Evolutionary conservation across 2,113 vertebrate genomes (phyloP).

Genomic region (Bos indicus): DNA sequence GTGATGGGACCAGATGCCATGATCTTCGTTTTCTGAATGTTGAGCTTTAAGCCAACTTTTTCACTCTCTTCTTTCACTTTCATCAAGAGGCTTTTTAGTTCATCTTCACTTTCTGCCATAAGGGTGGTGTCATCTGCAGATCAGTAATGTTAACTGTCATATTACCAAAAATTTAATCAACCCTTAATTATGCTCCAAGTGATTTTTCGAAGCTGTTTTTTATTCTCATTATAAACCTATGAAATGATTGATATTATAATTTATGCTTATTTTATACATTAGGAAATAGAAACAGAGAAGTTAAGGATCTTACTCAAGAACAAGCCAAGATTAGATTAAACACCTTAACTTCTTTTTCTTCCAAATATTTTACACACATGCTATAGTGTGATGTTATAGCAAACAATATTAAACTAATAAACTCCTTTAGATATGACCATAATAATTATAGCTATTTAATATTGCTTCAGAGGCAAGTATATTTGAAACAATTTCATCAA

Average conservation of each 20-base stretch:
- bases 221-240: not conserved
- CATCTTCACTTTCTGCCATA: too few species aligned
- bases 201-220: not conserved
- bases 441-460: not conserved
- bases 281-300: not conserved
- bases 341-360: not conserved
- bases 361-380: not conserved
- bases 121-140: too few species aligned
- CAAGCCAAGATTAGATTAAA: not conserved
- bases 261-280: not conserved
- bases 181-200: not conserved
- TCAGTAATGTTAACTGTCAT: not conserved
- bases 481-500: not conserved
- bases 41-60: too few species aligned
- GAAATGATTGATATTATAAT: not conserved
- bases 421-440: not conserved
- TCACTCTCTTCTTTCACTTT: too few species aligned
- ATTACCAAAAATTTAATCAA: not conserved
- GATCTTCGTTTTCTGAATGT: too few species aligned
- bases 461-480: not conserved
- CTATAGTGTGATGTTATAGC: not conserved
- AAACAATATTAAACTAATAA: not conserved
- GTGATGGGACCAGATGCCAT: too few species aligned
- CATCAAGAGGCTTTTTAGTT: too few species aligned
- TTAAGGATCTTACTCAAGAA: not conserved